Evolutionary conservation across 2,113 vertebrate species (phyloP).

Genomic region (Echinops telfairi): DNA sequence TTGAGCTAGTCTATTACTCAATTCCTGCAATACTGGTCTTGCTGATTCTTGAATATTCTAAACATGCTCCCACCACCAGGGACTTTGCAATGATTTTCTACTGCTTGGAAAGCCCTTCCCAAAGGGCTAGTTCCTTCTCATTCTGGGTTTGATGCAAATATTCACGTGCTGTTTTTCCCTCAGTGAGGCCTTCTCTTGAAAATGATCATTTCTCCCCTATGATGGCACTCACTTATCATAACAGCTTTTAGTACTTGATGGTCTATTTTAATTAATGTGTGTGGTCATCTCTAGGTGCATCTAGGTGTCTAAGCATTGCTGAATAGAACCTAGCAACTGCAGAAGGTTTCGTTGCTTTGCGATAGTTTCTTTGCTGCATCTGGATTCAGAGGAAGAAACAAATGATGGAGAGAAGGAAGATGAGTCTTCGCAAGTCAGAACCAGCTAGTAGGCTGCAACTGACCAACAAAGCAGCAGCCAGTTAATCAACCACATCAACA

Average conservation of each 20-base stretch:
- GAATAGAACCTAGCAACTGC: background rate
- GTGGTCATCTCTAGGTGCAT: background rate
- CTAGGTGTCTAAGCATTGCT: background rate
- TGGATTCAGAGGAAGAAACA: slow-evolving; percentile 14
- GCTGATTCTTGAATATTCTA: background rate
- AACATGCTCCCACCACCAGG: background rate
- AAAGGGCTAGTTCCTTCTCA: background rate
- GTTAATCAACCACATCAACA: background rate
- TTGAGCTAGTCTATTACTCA: background rate
- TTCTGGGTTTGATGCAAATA: background rate
- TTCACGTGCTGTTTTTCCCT: background rate
- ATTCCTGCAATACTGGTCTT: background rate
- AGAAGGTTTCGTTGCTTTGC: background rate
- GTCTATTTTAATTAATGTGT: background rate
- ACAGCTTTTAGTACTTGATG: too few relatives aligned
- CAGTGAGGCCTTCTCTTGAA: background rate
- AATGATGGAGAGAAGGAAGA: slow-evolving; percentile 15
- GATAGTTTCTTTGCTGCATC: background rate
- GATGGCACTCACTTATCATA: too few relatives aligned
- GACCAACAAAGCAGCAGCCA: background rate
- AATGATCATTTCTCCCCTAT: too few relatives aligned
- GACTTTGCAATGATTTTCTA: background rate
- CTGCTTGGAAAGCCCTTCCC: background rate
- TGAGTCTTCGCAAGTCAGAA: background rate
- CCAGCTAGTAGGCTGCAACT: background rate